phyloP scores from a whole-genome alignment of 2,113 vertebrate species.

The Albula glossodonta region DNA sequence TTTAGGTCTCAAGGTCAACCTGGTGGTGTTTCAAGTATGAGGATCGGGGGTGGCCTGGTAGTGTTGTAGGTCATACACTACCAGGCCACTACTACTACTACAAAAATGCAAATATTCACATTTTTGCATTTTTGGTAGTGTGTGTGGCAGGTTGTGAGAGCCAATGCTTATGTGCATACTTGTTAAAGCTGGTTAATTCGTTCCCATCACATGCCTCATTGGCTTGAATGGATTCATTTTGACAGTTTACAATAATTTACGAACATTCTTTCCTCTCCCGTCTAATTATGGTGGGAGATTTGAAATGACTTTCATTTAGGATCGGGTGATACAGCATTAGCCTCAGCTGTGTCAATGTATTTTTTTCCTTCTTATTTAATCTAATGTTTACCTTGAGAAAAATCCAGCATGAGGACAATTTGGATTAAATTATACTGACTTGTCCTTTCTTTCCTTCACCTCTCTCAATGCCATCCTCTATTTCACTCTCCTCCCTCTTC shows the following conservation, averaged over 20 bases:
- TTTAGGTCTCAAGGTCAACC: too few species aligned
- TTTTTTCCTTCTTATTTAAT: background rate
- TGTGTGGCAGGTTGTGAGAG: background rate
- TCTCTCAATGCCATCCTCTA: constrained; percentile 9
- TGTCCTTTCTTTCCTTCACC: background rate
- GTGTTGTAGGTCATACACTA: too few species aligned
- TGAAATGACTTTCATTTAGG: background rate
- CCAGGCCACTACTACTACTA: too few species aligned
- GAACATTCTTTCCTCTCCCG: background rate
- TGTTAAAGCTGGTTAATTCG: background rate
- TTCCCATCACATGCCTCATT: background rate
- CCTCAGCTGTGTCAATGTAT: background rate
- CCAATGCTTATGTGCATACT: background rate
- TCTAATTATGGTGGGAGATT: background rate
- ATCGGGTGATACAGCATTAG: background rate
- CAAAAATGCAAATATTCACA: background rate
- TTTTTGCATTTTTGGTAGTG: background rate
- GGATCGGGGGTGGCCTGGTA: background rate
- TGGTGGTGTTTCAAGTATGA: background rate
- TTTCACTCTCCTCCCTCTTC: background rate
- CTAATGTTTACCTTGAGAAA: background rate
- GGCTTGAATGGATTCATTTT: background rate
- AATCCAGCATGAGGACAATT: background rate
- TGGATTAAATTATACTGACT: background rate
- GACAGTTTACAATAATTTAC: background rate